A percentile compares a stretch with the other conserved stretches of the same genome.
Conservation (phyloP, 2,888 invertebrate species). For the Mythimna pallens region DNA sequence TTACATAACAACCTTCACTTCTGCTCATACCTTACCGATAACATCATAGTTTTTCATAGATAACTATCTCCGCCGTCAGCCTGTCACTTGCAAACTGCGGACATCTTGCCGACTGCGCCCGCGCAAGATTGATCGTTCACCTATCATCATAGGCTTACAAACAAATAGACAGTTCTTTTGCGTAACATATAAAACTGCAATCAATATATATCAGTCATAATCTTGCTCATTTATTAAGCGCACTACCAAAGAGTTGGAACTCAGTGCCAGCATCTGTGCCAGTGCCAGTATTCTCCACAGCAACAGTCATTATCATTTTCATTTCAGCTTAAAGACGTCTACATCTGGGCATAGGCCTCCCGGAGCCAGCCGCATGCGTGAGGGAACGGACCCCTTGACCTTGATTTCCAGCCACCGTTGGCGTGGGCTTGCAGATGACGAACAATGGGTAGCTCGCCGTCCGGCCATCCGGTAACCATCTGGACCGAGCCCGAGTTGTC, state of each 20-base stretch:
- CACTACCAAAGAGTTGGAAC: not conserved
- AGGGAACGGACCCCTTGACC: too few species aligned
- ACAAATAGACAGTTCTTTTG: conserved; percentile 43
- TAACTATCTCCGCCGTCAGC: conserved; percentile 35
- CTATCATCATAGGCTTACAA: conserved; percentile 62
- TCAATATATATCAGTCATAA: not conserved
- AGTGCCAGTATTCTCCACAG: not conserved
- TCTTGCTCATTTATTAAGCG: not conserved
- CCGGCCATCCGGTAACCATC: too few species aligned
- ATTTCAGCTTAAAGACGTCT: too few species aligned
- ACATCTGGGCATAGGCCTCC: too few species aligned
- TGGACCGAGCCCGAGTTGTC: too few species aligned
- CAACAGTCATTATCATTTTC: too few species aligned
- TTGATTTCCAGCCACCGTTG: too few species aligned
- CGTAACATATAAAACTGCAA: not conserved
- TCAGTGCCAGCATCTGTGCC: not conserved
- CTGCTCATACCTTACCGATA: conserved; percentile 23
- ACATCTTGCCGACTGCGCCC: conserved; percentile 70
- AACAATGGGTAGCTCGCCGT: too few species aligned
- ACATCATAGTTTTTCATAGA: conserved; percentile 31
- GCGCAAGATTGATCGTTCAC: conserved; percentile 79
- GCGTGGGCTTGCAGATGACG: too few species aligned
- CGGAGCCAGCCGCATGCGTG: too few species aligned
- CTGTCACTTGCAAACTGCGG: conserved; percentile 61
- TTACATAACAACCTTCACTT: conserved; percentile 34